Conservation (phyloP, 1,140 invertebrate genomes). For the Lutraria rhynchaena region DNA sequence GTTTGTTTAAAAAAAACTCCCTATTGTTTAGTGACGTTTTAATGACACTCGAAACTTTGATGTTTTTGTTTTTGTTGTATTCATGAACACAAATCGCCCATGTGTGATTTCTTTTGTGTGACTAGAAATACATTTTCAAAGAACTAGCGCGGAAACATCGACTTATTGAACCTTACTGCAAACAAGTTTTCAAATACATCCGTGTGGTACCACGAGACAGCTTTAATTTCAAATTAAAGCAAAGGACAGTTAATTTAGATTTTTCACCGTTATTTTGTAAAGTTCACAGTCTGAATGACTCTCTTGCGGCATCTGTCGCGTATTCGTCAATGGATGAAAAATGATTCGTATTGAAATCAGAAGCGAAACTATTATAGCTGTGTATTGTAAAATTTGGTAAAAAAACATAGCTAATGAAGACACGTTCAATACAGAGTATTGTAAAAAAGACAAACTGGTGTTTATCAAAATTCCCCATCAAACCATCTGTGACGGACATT, state of each 20-base stretch:
- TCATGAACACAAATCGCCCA: too few relatives aligned
- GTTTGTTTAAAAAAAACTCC: too few relatives aligned
- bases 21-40: too few relatives aligned
- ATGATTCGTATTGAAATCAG: conserved; percentile 4
- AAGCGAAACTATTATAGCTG: conserved; percentile 1
- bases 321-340: conserved; percentile 17
- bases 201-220: neutral
- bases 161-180: neutral
- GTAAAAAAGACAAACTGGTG: neutral
- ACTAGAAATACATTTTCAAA: too few relatives aligned
- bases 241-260: conserved; percentile 5
- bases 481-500: conserved; percentile 16
- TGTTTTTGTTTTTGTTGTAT: too few relatives aligned
- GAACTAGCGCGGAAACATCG: neutral
- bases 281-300: neutral
- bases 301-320: conserved; percentile 16
- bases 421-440: conserved; percentile 10
- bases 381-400: conserved; percentile 1
- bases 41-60: too few relatives aligned
- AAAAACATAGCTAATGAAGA: conserved; percentile 9
- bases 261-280: neutral
- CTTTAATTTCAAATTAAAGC: conserved; percentile 35
- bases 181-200: neutral
- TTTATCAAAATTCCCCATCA: neutral
- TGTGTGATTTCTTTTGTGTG: too few relatives aligned